Evolutionary conservation across 2,888 invertebrate genomes (phyloP), one percentile per base, ranked within the genome.

Genomic region (Drosophila fungiperda): DNA sequence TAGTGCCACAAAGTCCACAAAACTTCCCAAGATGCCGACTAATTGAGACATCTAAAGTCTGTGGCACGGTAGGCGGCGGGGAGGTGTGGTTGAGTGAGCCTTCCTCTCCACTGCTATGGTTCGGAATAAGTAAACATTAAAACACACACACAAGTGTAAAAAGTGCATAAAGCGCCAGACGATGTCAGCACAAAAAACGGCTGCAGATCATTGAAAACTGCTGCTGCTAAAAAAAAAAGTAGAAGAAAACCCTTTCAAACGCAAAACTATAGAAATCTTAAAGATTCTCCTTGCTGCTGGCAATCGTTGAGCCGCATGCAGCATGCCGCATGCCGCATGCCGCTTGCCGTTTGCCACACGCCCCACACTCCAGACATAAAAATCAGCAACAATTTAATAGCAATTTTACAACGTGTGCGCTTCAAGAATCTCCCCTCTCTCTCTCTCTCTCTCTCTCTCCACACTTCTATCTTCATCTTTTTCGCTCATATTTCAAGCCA

Each of bases 371-470:
- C 54, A 73, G 64, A 73, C 80, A 80, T 76, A 79, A 89, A 86
- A 86, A 86, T 86, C 89, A 86, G 85, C 89, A 87, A 86, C 85
- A 89, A 86, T 86, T 86, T 89, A 89, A 86, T 86, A 76, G 87
- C 85, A 82, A 87, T 86, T 86, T 86, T 86, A 86, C 87, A 82
- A 76, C 87, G 61, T 81, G 78, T 73, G 75, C 83, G 70, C 78
- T 78, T 32, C 53, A 45, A 63, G 32, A 45, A 45, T 35, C 52
- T 45, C 23, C 6, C 11, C 52, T 35, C 23, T 20, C 11, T 11
- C n/a, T 5, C 11, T 26, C 3, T 36, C 12, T 33, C 17, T 23
- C 9, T 58, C 50, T 15, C 5, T 1, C 5, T n/a, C 29, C 12
- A 0, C 12, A 3, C 6, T 11, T 1, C 15, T 17, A 2, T n/a